Evolutionary conservation across 2,113 vertebrate species (phyloP), one percentile per base, ranked within the genome.

Genomic region (Cryptotis parvus): DNA sequence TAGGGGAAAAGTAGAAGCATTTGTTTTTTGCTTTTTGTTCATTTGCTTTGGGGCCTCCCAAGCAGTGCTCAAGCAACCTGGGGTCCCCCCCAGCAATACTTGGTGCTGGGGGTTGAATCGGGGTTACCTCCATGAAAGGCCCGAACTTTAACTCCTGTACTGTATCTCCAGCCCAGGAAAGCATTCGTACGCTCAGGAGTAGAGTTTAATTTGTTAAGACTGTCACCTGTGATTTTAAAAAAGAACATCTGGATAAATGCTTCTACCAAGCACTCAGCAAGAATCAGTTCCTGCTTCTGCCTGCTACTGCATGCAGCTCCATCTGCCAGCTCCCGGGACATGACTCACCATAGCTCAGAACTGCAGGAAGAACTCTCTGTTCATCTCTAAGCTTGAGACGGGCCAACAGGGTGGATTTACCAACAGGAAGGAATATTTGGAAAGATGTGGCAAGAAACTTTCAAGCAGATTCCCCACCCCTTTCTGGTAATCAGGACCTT

Each of bases 171-270:
- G 55, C 20, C 4, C 55, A 58, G 4, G 24, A 58, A 58, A 22
- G 55, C 55, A 58, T 58, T 58, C 24, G 55, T 58, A 58, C 55
- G 20, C 20, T 24, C 20, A 4, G 52, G 55, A 58, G 55, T 58
- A 24, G 18, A 58, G 24, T 58, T 24, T 58, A 58, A 58, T 87
- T 63, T 76, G 16, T 73, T 73, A 73, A 94, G 84, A 68, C 24
- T 65, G 31, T 69, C 37, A 83, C n/a, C 49, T 68, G 33, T 87
- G 37, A 91, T n/a, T 84, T 87, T 65, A 87, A 93, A 87, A 93
- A 85, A 89, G 33, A 82, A 87, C 22, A 6, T 88, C 18, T 52
- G 26, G 90, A 74, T 91, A 87, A 89, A 92, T 24, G 10, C 35
- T 69, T 55, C 65, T 4, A 52, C 16, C 35, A 86, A 0, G 0